Evolutionary conservation across 2,888 invertebrate species (phyloP).

Genomic region (Torymus auratus): DNA sequence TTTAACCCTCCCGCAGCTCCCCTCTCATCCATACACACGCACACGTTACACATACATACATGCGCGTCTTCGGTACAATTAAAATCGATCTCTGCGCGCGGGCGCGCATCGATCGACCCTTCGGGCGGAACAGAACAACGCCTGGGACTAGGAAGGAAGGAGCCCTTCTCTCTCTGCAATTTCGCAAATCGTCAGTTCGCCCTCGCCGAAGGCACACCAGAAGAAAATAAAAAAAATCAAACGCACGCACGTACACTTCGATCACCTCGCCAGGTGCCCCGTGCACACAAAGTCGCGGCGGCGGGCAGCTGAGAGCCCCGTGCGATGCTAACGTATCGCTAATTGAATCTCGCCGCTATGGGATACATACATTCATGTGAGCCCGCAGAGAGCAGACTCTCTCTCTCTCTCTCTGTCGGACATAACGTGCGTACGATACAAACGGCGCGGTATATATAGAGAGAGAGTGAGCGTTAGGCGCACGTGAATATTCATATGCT

Average conservation of each 20-base stretch:
- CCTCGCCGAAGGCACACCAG: background rate
- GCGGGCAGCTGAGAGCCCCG: no score
- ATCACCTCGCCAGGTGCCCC: background rate
- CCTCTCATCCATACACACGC: background rate
- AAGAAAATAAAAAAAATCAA: slow-evolving; percentile 4
- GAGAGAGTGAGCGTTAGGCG: background rate
- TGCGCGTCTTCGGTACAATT: background rate
- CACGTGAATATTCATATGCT: slow-evolving; percentile 38
- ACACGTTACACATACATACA: no score
- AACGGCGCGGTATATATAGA: no score
- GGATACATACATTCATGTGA: background rate
- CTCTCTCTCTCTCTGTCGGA: no score
- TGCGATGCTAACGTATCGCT: slow-evolving; percentile 53
- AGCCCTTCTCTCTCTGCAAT: slow-evolving; percentile 25
- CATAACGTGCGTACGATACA: no score
- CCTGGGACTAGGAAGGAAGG: background rate
- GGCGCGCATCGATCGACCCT: background rate
- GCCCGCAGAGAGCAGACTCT: background rate
- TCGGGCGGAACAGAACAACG: background rate
- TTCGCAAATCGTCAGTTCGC: slow-evolving; percentile 35
- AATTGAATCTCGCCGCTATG: slow-evolving; percentile 56
- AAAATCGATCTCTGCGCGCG: slow-evolving; percentile 20
- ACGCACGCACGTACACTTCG: background rate
- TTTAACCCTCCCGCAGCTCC: background rate
- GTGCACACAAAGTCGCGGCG: no score